Evolutionary conservation across 2,797 vertebrate species (phyloP).

Genomic region (Calcarius lapponicus): DNA sequence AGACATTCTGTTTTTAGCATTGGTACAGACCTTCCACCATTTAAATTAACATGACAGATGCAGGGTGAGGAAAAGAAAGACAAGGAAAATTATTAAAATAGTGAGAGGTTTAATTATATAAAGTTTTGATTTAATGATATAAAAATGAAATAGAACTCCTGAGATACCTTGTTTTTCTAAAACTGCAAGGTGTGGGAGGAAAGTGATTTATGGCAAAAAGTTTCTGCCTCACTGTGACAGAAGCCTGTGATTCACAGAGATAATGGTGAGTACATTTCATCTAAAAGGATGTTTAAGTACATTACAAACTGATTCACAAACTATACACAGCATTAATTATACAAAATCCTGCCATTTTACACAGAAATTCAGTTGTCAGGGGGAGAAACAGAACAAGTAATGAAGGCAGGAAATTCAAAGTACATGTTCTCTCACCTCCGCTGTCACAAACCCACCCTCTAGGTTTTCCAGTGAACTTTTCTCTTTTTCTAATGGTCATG

Average conservation of each 20-base stretch:
- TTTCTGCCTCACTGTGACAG: neutral
- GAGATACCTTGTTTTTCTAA: neutral
- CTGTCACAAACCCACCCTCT: neutral
- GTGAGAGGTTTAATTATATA: neutral
- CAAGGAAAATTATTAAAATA: neutral
- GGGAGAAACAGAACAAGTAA: neutral
- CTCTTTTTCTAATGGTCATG: neutral
- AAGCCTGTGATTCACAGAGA: neutral
- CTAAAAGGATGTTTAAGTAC: neutral
- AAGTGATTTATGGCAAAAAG: neutral
- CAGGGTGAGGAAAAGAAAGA: neutral
- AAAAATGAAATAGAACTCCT: neutral
- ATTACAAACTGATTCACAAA: slow-evolving; percentile 20
- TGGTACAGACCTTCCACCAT: neutral
- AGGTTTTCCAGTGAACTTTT: neutral
- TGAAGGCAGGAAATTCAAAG: neutral
- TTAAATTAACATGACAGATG: neutral
- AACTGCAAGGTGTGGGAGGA: neutral
- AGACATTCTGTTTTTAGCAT: neutral
- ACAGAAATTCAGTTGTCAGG: neutral
- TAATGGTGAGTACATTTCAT: neutral
- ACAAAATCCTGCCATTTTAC: neutral
- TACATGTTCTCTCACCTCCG: neutral
- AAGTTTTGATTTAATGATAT: neutral
- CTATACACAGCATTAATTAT: neutral